A percentile compares a stretch with the other conserved stretches of the same genome.
These are phyloP conservation scores for Salminus brasiliensis DNA, from an alignment of 2,113 vertebrate species.

Conservation along the genomic window DNA sequence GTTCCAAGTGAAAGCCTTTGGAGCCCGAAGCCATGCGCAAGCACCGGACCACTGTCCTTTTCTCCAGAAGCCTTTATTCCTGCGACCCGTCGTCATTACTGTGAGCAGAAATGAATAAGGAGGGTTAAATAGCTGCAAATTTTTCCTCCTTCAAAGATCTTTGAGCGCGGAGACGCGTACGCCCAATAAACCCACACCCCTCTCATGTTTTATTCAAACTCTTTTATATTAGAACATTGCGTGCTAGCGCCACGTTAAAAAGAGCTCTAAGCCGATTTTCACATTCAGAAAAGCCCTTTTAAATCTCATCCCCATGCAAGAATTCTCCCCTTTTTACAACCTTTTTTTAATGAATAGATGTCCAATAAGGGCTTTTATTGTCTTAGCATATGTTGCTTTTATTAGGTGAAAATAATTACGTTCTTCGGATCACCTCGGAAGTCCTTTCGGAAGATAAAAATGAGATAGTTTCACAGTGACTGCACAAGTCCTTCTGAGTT, in stretches of 20 bases:
- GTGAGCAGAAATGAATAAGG: conserved; percentile 52
- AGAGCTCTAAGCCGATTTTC: conserved; percentile 75
- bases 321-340: conserved; percentile 80
- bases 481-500: conserved; percentile 98
- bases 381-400: conserved; percentile 99
- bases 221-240: conserved; percentile 75
- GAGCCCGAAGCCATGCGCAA: conserved; percentile 28
- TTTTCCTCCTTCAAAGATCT: conserved; percentile 68
- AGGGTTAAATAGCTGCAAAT: conserved; percentile 59
- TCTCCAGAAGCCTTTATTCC: conserved; percentile 42
- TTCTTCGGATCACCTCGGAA: conserved; percentile 97
- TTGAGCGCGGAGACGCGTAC: conserved; percentile 67
- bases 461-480: conserved; percentile 98
- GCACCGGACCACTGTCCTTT: conserved; percentile 24
- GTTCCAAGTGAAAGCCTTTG: conserved; percentile 36
- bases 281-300: conserved; percentile 75
- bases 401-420: conserved; percentile 99
- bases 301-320: conserved; percentile 77
- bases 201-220: conserved; percentile 80
- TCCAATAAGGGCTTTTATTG: conserved; percentile 99
- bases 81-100: conserved; percentile 48
- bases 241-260: conserved; percentile 72
- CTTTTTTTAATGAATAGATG: conserved; percentile 90
- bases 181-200: conserved; percentile 78
- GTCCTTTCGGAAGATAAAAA: conserved; percentile 96